A percentile compares a stretch with the other conserved stretches of the same genome.
Conservation (phyloP, 2,113 vertebrate species). For the Orthonyx spaldingii region DNA sequence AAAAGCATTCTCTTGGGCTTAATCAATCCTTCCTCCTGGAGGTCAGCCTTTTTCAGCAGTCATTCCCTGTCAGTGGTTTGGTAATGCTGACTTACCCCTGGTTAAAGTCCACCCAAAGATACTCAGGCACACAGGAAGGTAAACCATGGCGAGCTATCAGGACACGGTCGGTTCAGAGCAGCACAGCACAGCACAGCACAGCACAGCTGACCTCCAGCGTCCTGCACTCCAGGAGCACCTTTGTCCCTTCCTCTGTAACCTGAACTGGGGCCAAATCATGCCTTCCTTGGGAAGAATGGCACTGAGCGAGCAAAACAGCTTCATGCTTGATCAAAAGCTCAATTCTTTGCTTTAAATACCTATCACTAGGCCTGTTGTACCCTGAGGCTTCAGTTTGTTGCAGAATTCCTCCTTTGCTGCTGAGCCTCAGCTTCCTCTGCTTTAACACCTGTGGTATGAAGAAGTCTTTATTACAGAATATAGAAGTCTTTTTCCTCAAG, state of each 20-base stretch:
- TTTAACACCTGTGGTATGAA: not conserved
- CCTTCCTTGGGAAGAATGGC: not conserved
- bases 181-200: not conserved
- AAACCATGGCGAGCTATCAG: not conserved
- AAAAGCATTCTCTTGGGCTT: not conserved
- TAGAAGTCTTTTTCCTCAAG: not conserved
- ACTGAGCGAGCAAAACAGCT: not conserved
- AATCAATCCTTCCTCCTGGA: not conserved
- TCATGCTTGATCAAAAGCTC: not conserved
- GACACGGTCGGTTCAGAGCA: not conserved
- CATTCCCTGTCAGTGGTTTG: not conserved
- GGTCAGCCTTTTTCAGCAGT: not conserved
- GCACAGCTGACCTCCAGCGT: not conserved
- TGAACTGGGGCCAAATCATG: not conserved
- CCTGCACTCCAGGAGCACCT: constrained; percentile 7
- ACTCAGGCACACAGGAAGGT: not conserved
- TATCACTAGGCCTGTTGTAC: not conserved
- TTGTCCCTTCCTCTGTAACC: not conserved
- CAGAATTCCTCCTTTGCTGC: not conserved
- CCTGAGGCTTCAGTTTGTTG: not conserved
- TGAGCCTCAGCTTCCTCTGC: not conserved
- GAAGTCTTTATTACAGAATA: not conserved
- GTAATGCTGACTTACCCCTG: not conserved
- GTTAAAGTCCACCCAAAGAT: not conserved
- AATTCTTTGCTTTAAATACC: not conserved